Evolutionary conservation across 2,797 vertebrate species (phyloP).

Genomic region (Gila robusta): DNA sequence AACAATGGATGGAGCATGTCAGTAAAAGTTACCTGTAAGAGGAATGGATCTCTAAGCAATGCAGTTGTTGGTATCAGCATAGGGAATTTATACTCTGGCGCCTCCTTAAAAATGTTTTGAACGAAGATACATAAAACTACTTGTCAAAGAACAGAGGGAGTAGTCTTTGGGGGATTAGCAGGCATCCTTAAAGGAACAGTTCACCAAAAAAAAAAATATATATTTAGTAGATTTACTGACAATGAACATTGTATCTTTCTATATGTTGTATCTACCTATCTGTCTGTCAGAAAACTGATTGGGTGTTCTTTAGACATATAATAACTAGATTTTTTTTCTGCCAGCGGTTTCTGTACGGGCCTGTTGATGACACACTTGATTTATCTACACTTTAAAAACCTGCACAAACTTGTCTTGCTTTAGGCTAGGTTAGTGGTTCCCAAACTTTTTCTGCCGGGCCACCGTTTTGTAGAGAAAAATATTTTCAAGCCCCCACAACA

Average conservation of each 20-base stretch:
- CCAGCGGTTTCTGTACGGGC: not conserved
- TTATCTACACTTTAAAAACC: not conserved
- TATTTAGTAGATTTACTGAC: too few relatives aligned
- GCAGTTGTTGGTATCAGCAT: not conserved
- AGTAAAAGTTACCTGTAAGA: not conserved
- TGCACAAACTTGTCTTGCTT: not conserved
- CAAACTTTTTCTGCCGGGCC: too few relatives aligned
- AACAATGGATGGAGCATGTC: not conserved
- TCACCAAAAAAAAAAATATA: accelerated
- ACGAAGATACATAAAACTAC: not conserved
- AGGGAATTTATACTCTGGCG: not conserved
- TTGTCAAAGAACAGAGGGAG: too few relatives aligned
- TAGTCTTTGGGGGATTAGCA: too few relatives aligned
- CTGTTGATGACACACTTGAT: not conserved
- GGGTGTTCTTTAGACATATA: not conserved
- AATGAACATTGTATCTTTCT: too few relatives aligned
- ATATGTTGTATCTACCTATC: not conserved
- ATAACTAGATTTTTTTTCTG: not conserved
- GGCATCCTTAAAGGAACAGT: too few relatives aligned
- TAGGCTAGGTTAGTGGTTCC: not conserved
- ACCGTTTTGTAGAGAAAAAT: too few relatives aligned
- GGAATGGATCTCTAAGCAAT: not conserved
- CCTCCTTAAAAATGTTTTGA: not conserved
- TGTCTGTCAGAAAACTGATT: not conserved
- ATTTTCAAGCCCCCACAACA: too few relatives aligned